phyloP scores from a whole-genome alignment of 2,888 invertebrate species.

The Drosophila kuntzei region DNA sequence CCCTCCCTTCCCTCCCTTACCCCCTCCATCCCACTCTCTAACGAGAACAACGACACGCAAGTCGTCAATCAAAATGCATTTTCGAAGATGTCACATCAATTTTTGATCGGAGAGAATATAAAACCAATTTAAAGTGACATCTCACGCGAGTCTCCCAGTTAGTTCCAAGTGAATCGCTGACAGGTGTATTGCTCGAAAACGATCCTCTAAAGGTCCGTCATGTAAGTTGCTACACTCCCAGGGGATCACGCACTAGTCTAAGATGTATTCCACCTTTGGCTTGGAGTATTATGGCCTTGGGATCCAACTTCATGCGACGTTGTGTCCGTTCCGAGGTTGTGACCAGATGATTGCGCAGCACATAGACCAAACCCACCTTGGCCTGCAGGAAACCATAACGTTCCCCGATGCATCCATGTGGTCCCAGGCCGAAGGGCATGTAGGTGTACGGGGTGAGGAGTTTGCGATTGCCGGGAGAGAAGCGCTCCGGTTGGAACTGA shows the following conservation, averaged over 20 bases:
- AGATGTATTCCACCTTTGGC: slow-evolving; percentile 83
- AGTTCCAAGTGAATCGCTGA: slow-evolving; percentile 55
- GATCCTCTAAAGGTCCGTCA: not conserved
- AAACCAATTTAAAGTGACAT: slow-evolving; percentile 54
- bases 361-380: slow-evolving; percentile 84
- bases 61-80: slow-evolving; percentile 60
- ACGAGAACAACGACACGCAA: slow-evolving; percentile 51
- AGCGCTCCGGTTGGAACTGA: slow-evolving; percentile 84
- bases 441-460: slow-evolving; percentile 82
- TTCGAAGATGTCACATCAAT: slow-evolving; percentile 36
- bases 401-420: slow-evolving; percentile 85
- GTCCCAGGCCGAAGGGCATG: slow-evolving; percentile 85
- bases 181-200: slow-evolving; percentile 16
- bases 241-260: slow-evolving; percentile 80
- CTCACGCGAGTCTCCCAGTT: slow-evolving; percentile 60
- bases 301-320: slow-evolving; percentile 77
- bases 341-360: slow-evolving; percentile 83
- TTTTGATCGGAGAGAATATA: slow-evolving; percentile 8
- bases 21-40: not conserved
- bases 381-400: slow-evolving; percentile 84
- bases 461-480: slow-evolving; percentile 82
- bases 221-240: slow-evolving; percentile 52
- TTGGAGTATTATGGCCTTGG: slow-evolving; percentile 82
- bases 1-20: not conserved
- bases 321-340: slow-evolving; percentile 75